Conservation (phyloP, 1,140 invertebrate genomes). For the Acromyrmex heyeri region DNA sequence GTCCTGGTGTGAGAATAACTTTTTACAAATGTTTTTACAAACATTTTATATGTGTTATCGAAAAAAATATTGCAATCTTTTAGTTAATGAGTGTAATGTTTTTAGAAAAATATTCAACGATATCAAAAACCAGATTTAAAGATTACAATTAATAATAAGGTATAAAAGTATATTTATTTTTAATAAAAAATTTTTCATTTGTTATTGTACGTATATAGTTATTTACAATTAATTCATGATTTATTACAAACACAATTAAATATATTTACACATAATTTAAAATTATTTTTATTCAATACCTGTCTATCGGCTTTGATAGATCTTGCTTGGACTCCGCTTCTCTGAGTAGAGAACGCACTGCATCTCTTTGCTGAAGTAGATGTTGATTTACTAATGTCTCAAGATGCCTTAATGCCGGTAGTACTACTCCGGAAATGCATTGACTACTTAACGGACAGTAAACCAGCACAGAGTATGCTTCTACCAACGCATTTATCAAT, state of each 20-base stretch:
- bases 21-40: neutral
- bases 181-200: too few relatives aligned
- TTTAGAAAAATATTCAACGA: neutral
- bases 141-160: neutral
- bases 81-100: too few relatives aligned
- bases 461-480: slow-evolving; percentile 90
- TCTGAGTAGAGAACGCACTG: slow-evolving; percentile 86
- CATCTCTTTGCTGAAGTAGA: slow-evolving; percentile 86
- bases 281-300: slow-evolving; percentile 74
- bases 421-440: slow-evolving; percentile 83
- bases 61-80: too few relatives aligned
- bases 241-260: neutral
- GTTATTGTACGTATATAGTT: neutral
- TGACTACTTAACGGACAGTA: slow-evolving; percentile 88
- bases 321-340: slow-evolving; percentile 87
- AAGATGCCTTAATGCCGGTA: slow-evolving; percentile 87
- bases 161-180: neutral
- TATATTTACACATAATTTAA: neutral
- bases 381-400: slow-evolving; percentile 86
- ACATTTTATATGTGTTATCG: neutral
- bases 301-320: slow-evolving; percentile 82
- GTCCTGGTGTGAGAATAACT: slow-evolving; percentile 74
- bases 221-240: neutral
- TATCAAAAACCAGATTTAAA: neutral
- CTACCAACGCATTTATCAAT: slow-evolving; percentile 88